Evolutionary conservation across 2,888 invertebrate genomes (phyloP).

Genomic region (Adelphocoris suturalis): DNA sequence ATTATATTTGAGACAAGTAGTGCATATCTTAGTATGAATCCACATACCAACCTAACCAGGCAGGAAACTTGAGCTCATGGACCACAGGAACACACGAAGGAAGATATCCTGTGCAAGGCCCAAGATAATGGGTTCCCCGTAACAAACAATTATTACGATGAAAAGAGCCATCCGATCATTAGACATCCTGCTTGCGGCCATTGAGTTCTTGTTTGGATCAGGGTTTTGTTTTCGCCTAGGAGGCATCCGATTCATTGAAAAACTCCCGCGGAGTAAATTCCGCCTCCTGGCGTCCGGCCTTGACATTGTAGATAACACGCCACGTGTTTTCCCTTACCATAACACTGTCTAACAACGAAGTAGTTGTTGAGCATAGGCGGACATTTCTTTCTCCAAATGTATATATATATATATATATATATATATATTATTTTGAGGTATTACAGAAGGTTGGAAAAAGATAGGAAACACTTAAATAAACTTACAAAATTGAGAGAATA

Average conservation of each 20-base stretch:
- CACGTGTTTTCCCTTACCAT: not conserved
- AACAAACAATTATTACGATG: not conserved
- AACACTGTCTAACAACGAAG: not conserved
- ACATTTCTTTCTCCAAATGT: not conserved
- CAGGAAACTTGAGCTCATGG: too few relatives aligned
- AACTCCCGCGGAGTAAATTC: constrained; percentile 25
- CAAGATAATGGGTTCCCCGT: not conserved
- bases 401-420: too few relatives aligned
- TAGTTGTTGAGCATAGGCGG: not conserved
- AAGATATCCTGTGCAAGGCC: not conserved
- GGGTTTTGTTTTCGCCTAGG: not conserved
- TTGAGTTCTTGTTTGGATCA: not conserved
- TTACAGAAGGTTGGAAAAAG: too few relatives aligned
- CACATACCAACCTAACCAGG: too few relatives aligned
- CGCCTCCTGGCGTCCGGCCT: not conserved
- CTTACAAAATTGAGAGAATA: too few relatives aligned
- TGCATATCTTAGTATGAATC: too few relatives aligned
- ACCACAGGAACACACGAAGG: not conserved
- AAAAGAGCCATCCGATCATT: not conserved
- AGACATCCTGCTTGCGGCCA: constrained; percentile 16
- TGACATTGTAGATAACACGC: not conserved
- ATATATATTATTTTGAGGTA: too few relatives aligned
- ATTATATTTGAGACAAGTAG: too few relatives aligned
- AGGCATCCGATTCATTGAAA: not conserved
- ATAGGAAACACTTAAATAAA: too few relatives aligned